Evolutionary conservation across 2,888 invertebrate genomes (phyloP).

Genomic region (Tenthredo amoena): DNA sequence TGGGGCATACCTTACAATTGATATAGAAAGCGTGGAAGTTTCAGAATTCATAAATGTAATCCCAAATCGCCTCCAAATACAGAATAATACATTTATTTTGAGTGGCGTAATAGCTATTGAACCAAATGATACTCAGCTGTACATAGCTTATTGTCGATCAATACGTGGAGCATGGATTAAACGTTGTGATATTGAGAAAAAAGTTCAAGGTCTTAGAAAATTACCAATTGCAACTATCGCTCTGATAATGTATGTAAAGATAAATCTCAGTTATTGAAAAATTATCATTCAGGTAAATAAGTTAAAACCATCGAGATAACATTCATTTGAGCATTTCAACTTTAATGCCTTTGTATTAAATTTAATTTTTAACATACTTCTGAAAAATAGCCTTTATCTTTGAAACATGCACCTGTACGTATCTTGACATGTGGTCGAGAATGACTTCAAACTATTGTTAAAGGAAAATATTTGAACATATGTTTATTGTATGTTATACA

Average conservation of each 20-base stretch:
- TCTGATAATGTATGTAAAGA: not conserved
- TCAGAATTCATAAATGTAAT: not conserved
- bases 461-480: no score
- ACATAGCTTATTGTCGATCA: conserved; percentile 1
- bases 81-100: not conserved
- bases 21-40: not conserved
- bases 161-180: conserved; percentile 8
- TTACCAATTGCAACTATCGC: not conserved
- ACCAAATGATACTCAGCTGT: not conserved
- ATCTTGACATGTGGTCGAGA: no score
- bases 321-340: no score
- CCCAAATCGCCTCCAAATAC: not conserved
- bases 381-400: no score
- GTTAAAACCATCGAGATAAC: no score
- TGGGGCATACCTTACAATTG: not conserved
- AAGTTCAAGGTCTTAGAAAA: not conserved
- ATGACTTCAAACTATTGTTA: no score
- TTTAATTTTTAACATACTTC: no score
- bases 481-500: no score
- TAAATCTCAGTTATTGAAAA: not conserved
- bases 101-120: not conserved
- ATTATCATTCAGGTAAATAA: no score
- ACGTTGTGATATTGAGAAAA: not conserved
- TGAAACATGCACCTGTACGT: no score
- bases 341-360: no score